Conservation (phyloP, 2,888 invertebrate genomes). For the Leptinotarsa haldemani region DNA sequence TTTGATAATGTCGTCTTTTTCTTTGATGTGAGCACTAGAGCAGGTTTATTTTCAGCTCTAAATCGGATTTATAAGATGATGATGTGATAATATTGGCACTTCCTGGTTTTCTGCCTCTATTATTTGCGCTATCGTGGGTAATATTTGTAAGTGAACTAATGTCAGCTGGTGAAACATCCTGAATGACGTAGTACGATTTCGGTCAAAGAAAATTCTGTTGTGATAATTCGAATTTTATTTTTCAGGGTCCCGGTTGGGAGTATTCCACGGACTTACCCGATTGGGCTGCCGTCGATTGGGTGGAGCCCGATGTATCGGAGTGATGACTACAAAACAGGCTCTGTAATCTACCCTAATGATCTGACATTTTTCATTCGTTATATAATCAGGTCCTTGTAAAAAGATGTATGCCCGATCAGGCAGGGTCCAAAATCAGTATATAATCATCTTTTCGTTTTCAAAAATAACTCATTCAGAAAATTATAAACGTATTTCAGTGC, state of each 20-base stretch:
- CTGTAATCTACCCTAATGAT: slow-evolving; percentile 50
- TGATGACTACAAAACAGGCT: slow-evolving; percentile 55
- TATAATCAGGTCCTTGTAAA: slow-evolving; percentile 60
- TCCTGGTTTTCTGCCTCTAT: too few species aligned
- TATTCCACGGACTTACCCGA: slow-evolving; percentile 92
- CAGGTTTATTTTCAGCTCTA: too few species aligned
- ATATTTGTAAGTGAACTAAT: too few species aligned
- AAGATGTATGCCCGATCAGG: slow-evolving; percentile 53
- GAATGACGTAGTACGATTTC: too few species aligned
- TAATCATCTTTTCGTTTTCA: slow-evolving; percentile 24
- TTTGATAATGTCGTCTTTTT: too few species aligned
- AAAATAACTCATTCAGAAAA: slow-evolving; percentile 17
- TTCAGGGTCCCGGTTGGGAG: slow-evolving; percentile 93
- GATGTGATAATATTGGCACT: too few species aligned
- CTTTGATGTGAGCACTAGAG: too few species aligned
- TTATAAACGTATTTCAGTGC: slow-evolving; percentile 53
- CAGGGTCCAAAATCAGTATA: slow-evolving; percentile 60
- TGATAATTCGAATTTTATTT: slow-evolving; percentile 44
- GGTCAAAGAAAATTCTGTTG: too few species aligned
- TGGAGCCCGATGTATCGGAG: slow-evolving; percentile 72
- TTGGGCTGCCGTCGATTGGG: slow-evolving; percentile 92
- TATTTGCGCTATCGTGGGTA: too few species aligned
- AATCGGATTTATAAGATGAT: too few species aligned
- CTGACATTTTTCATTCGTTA: slow-evolving; percentile 62
- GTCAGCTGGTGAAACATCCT: too few species aligned